Conservation (phyloP, 2,113 vertebrate species). For the Anser brachyrhynchus region DNA sequence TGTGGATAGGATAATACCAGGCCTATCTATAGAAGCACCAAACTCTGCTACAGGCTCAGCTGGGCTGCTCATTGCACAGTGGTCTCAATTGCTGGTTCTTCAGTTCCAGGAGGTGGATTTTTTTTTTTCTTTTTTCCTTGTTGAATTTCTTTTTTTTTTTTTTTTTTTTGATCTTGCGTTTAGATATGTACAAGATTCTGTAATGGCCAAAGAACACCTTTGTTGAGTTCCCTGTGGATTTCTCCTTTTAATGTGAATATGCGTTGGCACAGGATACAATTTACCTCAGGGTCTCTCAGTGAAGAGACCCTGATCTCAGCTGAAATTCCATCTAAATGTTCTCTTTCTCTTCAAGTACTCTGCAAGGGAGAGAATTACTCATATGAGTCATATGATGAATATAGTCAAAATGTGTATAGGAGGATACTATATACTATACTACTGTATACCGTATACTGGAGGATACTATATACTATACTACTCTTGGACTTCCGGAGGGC, state of each 20-base stretch:
- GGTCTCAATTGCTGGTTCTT: not conserved
- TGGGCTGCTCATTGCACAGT: accelerated
- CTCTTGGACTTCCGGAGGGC: too few species aligned
- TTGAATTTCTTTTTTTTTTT: not conserved
- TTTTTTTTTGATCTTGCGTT: not conserved
- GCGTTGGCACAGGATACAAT: not conserved
- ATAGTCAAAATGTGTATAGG: not conserved
- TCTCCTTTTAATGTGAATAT: not conserved
- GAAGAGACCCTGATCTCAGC: not conserved
- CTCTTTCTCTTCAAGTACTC: not conserved
- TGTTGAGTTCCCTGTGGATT: not conserved
- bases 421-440: not conserved
- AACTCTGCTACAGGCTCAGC: not conserved
- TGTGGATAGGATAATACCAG: not conserved
- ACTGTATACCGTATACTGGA: too few species aligned
- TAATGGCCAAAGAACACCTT: not conserved
- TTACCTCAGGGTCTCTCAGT: not conserved
- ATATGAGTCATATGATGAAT: not conserved
- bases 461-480: too few species aligned
- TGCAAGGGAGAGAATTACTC: not conserved
- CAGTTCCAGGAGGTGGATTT: not conserved
- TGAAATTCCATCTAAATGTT: not conserved
- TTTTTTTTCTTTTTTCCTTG: not conserved
- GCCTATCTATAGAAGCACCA: not conserved
- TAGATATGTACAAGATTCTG: not conserved